These are phyloP conservation scores for Dasypogon diadema DNA, from an alignment of 2,888 invertebrate species.

Conservation along the genomic window DNA sequence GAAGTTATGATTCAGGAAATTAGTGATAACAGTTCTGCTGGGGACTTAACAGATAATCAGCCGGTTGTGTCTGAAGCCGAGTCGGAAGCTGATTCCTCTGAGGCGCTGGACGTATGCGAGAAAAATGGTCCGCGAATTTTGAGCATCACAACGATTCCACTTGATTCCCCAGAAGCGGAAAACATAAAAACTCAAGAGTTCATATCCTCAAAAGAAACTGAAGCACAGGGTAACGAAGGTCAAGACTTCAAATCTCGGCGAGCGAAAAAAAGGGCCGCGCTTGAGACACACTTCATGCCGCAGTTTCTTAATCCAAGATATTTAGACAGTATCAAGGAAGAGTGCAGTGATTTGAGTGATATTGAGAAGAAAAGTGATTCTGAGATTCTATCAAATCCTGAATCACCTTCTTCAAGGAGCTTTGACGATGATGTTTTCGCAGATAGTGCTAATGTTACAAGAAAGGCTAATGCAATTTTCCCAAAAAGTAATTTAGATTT, in stretches of 20 bases:
- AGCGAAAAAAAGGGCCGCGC: slow-evolving; percentile 71
- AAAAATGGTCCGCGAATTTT: slow-evolving; percentile 59
- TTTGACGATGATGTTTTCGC: slow-evolving; percentile 71
- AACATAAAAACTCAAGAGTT: slow-evolving; percentile 13
- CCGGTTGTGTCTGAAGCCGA: slow-evolving; percentile 76
- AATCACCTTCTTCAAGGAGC: slow-evolving; percentile 52
- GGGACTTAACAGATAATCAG: slow-evolving; percentile 69
- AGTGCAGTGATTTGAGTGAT: slow-evolving; percentile 77
- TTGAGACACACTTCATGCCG: slow-evolving; percentile 73
- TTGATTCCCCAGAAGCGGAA: slow-evolving; percentile 49
- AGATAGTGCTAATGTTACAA: slow-evolving; percentile 62
- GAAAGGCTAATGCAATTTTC: slow-evolving; percentile 66
- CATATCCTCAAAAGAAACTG: slow-evolving; percentile 4
- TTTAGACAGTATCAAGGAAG: slow-evolving; percentile 83
- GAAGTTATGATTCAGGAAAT: slow-evolving; percentile 64
- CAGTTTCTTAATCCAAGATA: slow-evolving; percentile 75
- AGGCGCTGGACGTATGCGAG: slow-evolving; percentile 67
- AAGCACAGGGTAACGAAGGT: slow-evolving; percentile 55
- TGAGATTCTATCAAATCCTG: slow-evolving; percentile 56
- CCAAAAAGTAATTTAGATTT: slow-evolving; percentile 67
- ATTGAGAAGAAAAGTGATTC: slow-evolving; percentile 70
- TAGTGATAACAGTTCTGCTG: slow-evolving; percentile 64
- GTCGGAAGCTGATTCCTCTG: slow-evolving; percentile 74
- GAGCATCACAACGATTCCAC: slow-evolving; percentile 57
- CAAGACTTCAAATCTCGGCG: slow-evolving; percentile 67